These are phyloP conservation scores for Sula dactylatra DNA, from an alignment of 2,113 vertebrate species.

Conservation along the genomic window DNA sequence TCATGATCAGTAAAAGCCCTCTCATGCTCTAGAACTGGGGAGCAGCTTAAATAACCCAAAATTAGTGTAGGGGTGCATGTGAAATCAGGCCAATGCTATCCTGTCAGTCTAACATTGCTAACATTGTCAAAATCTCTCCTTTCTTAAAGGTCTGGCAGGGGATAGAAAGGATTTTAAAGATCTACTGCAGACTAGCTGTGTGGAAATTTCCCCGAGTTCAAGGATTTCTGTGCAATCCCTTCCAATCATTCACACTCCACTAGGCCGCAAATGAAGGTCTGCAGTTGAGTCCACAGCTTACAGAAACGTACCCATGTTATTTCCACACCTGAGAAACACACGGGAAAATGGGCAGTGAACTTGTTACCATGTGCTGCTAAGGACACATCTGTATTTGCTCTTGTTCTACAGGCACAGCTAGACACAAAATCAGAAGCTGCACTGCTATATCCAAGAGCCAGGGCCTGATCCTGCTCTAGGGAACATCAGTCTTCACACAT, in stretches of 20 bases:
- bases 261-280: background rate
- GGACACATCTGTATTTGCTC: background rate
- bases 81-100: background rate
- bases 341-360: background rate
- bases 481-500: background rate
- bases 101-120: background rate
- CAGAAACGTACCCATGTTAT: background rate
- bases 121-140: background rate
- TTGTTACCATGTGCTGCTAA: fast-evolving
- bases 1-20: background rate
- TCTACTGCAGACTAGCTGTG: background rate
- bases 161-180: slow-evolving; percentile 12
- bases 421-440: background rate
- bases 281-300: background rate
- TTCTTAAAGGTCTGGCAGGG: background rate
- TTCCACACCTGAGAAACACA: background rate
- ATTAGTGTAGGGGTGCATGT: background rate
- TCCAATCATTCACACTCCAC: background rate
- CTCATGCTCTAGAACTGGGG: background rate
- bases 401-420: background rate
- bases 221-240: background rate
- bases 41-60: background rate
- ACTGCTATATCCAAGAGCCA: background rate
- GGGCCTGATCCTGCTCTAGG: background rate
- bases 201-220: background rate